Evolutionary conservation across 2,113 vertebrate genomes (phyloP).

Genomic region (Castor canadensis): DNA sequence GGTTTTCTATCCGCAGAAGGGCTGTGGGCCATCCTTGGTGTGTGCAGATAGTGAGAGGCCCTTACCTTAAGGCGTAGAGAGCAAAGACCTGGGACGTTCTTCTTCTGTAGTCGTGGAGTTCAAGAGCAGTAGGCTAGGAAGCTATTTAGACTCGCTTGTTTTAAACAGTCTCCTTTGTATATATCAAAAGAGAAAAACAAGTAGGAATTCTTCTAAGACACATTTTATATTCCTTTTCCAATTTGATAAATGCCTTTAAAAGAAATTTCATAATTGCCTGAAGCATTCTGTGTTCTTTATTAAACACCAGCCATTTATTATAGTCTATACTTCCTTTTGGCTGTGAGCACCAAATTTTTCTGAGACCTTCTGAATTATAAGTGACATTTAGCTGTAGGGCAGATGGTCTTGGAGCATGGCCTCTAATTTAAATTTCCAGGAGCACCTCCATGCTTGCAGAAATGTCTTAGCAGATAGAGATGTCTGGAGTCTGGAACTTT

Average conservation of each 20-base stretch:
- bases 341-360: neutral
- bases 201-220: neutral
- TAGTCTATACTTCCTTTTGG: neutral
- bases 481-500: neutral
- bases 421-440: neutral
- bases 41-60: neutral
- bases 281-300: slow-evolving; percentile 48
- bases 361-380: slow-evolving; percentile 45
- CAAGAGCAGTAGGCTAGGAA: neutral
- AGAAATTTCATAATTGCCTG: neutral
- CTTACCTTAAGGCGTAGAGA: neutral
- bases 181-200: neutral
- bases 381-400: slow-evolving; percentile 14
- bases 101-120: neutral
- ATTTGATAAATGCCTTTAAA: neutral
- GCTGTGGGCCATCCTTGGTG: neutral
- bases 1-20: neutral
- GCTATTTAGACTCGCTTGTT: neutral
- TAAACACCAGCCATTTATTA: slow-evolving; percentile 48
- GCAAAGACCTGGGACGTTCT: neutral
- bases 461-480: neutral
- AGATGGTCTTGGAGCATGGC: neutral
- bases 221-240: slow-evolving; percentile 11
- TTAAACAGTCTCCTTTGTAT: neutral
- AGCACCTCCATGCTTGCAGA: neutral